Percentiles rank a stretch among this genome's conserved stretches.
phyloP scores from a whole-genome alignment of 2,888 invertebrate genomes.

The Ganaspis brasiliensis region DNA sequence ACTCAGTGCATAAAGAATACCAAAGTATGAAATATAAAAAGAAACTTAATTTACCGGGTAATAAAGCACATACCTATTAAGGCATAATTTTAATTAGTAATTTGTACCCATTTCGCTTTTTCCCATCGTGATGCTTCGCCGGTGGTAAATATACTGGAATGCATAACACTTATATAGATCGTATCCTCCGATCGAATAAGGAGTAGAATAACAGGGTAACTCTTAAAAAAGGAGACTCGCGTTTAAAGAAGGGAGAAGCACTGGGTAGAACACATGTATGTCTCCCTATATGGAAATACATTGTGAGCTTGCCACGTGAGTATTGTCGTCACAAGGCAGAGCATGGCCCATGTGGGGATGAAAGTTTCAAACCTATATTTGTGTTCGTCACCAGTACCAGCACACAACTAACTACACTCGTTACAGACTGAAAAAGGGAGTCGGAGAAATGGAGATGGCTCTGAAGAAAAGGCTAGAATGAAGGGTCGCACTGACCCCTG shows the following conservation, averaged over 20 bases:
- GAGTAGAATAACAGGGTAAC: constrained; percentile 63
- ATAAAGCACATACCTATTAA: constrained; percentile 19
- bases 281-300: constrained; percentile 72
- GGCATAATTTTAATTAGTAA: constrained; percentile 40
- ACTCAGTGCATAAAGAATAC: constrained; percentile 1
- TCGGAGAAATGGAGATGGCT: constrained; percentile 54
- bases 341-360: constrained; percentile 54
- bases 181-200: constrained; percentile 69
- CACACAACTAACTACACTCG: constrained; percentile 25
- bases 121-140: constrained; percentile 2
- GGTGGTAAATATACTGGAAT: constrained; percentile 41
- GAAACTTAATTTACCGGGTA: constrained; percentile 37
- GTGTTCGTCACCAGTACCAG: constrained; percentile 8
- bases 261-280: constrained; percentile 73
- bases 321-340: constrained; percentile 56
- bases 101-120: constrained; percentile 36
- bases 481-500: constrained; percentile 74
- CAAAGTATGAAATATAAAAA: constrained; percentile 33
- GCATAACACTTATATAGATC: constrained; percentile 31
- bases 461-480: constrained; percentile 56
- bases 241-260: constrained; percentile 66
- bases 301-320: constrained; percentile 67
- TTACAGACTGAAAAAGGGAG: constrained; percentile 27
- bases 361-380: constrained; percentile 46
- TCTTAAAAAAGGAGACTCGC: constrained; percentile 64